A percentile compares a stretch with the other conserved stretches of the same genome.
phyloP scores from a whole-genome alignment of 2,888 invertebrate species.

The Pachymerium ferrugineum region DNA sequence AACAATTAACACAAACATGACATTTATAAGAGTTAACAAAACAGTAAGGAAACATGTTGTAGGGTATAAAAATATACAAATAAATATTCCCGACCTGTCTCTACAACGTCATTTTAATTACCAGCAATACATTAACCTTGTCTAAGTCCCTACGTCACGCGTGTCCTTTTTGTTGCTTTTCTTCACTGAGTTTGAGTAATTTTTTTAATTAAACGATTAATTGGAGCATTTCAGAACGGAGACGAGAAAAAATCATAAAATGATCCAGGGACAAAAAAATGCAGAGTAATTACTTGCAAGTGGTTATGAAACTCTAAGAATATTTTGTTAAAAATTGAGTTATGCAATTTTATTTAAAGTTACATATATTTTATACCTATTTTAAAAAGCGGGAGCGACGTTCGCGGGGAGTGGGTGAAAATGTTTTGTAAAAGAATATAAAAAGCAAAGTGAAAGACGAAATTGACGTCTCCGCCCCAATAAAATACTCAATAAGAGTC shows the following conservation, averaged over 20 bases:
- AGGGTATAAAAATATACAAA: neutral
- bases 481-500: conserved; percentile 8
- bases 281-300: too few relatives aligned
- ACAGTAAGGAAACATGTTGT: neutral
- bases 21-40: neutral
- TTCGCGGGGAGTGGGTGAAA: too few relatives aligned
- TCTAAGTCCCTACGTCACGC: too few relatives aligned
- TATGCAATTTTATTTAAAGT: too few relatives aligned
- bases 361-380: too few relatives aligned
- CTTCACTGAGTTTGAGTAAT: neutral
- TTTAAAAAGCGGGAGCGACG: too few relatives aligned
- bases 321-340: too few relatives aligned
- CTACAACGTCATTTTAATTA: too few relatives aligned
- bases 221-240: neutral
- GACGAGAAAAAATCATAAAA: neutral
- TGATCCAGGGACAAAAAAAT: neutral
- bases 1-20: neutral
- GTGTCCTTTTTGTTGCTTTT: neutral
- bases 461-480: neutral
- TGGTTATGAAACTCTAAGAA: too few relatives aligned
- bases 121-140: too few relatives aligned
- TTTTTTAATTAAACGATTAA: neutral
- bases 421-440: neutral
- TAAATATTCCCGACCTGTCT: too few relatives aligned
- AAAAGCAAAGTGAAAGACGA: neutral